A percentile compares a stretch with the other conserved stretches of the same genome.
Conservation (phyloP, 2,113 vertebrate genomes). For the Felis chaus region DNA sequence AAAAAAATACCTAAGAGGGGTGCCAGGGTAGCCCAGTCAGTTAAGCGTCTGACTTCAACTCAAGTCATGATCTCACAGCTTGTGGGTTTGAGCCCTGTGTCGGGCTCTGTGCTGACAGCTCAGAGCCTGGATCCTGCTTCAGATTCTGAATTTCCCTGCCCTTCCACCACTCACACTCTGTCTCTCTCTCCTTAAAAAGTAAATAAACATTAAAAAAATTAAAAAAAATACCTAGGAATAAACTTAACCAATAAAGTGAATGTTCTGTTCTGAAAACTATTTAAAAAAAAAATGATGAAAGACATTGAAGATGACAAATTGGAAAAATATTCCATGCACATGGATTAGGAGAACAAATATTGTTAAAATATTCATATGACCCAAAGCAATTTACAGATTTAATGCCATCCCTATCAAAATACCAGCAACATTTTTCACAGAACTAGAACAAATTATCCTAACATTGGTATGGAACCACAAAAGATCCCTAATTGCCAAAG, state of each 20-base stretch:
- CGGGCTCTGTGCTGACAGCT: too few relatives aligned
- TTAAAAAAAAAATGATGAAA: not conserved
- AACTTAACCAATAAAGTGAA: not conserved
- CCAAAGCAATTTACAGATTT: not conserved
- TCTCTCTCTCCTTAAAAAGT: too few relatives aligned
- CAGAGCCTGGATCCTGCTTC: too few relatives aligned
- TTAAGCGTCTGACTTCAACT: too few relatives aligned
- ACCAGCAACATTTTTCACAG: not conserved
- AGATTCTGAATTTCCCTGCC: too few relatives aligned
- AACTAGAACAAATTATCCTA: not conserved
- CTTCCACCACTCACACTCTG: too few relatives aligned
- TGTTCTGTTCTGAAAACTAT: not conserved
- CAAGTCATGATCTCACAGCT: too few relatives aligned
- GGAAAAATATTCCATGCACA: not conserved
- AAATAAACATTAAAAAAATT: too few relatives aligned
- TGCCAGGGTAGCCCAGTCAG: too few relatives aligned
- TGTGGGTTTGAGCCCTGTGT: too few relatives aligned
- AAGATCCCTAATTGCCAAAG: not conserved
- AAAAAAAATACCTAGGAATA: not conserved
- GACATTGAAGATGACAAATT: not conserved
- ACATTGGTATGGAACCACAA: not conserved
- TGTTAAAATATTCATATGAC: not conserved
- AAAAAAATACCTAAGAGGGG: too few relatives aligned
- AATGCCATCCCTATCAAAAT: not conserved
- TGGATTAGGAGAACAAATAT: not conserved